Evolutionary conservation across 35 echinoderm and acorn worm genomes (phyloP), one percentile per base, ranked within the genome.

Genomic region (Lytechinus variegatus): DNA sequence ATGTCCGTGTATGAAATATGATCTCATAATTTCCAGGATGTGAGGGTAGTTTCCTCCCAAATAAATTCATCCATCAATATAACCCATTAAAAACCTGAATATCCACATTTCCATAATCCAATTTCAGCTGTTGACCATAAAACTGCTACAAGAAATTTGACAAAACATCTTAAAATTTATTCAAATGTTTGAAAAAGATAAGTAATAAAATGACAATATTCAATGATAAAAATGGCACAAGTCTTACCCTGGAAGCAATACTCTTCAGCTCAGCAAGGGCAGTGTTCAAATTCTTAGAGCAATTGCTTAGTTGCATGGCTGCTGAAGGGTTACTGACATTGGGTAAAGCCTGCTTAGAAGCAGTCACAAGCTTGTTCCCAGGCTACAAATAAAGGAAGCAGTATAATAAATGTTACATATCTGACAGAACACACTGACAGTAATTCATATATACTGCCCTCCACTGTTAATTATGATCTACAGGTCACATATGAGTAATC

Each of bases 301-400:
- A 96, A 52, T 99, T 99, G 88, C 94, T 96, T 0, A 99, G 95
- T 66, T 99, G 98, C 96, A 99, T 95, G 7, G 97, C 98, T 9
- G 97, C 95, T 12, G 97, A 94, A 28, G 96, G 97, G 61, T 99
- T 97, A 92, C 94, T 95, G 53, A 99, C 96, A 21, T 95, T 97
- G 53, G 98, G 98, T 53, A 99, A 92, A 53, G 98, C 95, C 52
- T 96, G 95, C 92, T 97, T 97, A 14, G 95, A 87, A 19, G 97
- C 97, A 13, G 95, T 95, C 9, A 99, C 96, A 95, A 99, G 91
- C 53, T 99, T 97, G 55, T 94, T 96, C 21, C 91, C 98, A 87
- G 98, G 98, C 97, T 99, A 79, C n/a, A 87, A 54, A 54, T 9
- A 91, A 71, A 87, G 27, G 56, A 91, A 89, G 12, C 66, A 79